phyloP scores from a whole-genome alignment of 2,888 invertebrate species.

The Drosophila kanekoi region DNA sequence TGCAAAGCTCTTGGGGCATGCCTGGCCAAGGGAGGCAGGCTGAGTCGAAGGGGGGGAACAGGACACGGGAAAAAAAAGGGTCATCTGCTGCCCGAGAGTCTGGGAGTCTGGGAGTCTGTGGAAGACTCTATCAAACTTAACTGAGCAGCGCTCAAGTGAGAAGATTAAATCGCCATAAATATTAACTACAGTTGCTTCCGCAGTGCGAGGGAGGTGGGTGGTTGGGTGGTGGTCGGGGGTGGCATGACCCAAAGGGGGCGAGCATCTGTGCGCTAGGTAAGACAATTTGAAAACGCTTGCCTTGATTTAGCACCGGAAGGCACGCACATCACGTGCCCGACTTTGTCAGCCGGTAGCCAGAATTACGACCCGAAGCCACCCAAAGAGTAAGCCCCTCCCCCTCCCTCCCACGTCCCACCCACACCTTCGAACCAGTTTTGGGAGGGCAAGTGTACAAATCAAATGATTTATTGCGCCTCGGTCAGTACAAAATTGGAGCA shows the following conservation, averaged over 20 bases:
- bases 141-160: conserved; percentile 78
- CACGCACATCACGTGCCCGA: conserved; percentile 76
- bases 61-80: conserved; percentile 18
- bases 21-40: too few species aligned
- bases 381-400: conserved; percentile 4
- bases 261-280: conserved; percentile 55
- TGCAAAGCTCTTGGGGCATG: conserved; percentile 21
- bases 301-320: conserved; percentile 81
- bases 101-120: conserved; percentile 6
- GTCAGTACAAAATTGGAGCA: conserved; percentile 52
- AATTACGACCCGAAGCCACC: neutral
- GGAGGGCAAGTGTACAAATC: conserved; percentile 70
- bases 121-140: conserved; percentile 71
- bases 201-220: neutral
- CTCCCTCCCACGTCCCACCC: neutral
- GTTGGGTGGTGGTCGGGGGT: neutral
- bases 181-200: conserved; percentile 78
- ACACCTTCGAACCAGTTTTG: neutral
- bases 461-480: conserved; percentile 70
- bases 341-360: neutral
- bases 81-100: conserved; percentile 1
- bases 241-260: conserved; percentile 4
- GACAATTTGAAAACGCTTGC: conserved; percentile 76
- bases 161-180: conserved; percentile 82
- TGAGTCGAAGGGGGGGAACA: too few species aligned